A percentile compares a stretch with the other conserved stretches of the same genome.
These are phyloP conservation scores for Stenopsyche tienmushanensis DNA, from an alignment of 1,140 invertebrate species.

Conservation along the genomic window DNA sequence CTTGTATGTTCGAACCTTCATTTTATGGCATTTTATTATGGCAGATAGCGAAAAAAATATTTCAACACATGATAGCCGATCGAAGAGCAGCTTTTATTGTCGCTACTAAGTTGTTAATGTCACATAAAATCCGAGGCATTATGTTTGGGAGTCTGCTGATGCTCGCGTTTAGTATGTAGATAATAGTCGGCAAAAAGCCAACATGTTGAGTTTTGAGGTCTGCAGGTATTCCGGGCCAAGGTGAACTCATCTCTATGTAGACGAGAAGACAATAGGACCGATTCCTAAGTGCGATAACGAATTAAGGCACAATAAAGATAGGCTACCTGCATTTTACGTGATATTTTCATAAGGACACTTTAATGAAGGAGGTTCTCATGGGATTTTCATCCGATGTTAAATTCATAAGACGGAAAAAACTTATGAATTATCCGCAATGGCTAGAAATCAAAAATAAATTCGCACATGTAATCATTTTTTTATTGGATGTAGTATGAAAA, in stretches of 20 bases:
- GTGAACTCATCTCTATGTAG: not conserved
- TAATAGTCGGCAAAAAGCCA: too few relatives aligned
- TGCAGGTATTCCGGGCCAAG: not conserved
- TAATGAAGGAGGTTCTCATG: slow-evolving; percentile 34
- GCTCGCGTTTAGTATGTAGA: too few relatives aligned
- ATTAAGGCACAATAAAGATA: slow-evolving; percentile 35
- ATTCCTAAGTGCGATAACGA: slow-evolving; percentile 23
- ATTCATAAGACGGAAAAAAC: not conserved
- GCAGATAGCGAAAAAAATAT: slow-evolving; percentile 2
- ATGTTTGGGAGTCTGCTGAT: too few relatives aligned
- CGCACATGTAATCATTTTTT: too few relatives aligned
- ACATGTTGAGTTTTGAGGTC: too few relatives aligned
- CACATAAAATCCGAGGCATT: not conserved
- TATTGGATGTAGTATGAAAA: too few relatives aligned
- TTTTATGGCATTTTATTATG: slow-evolving; percentile 13
- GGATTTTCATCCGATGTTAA: not conserved
- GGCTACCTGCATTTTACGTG: slow-evolving; percentile 31
- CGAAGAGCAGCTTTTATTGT: not conserved
- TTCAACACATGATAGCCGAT: not conserved
- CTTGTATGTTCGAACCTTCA: not conserved
- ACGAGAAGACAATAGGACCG: slow-evolving; percentile 18
- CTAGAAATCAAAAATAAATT: not conserved
- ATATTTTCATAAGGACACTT: slow-evolving; percentile 16
- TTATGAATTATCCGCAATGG: not conserved
- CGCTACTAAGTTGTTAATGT: not conserved